Base-by-base conservation (phyloP, 1,140 invertebrate genomes). In the Euura lappo region DNA sequence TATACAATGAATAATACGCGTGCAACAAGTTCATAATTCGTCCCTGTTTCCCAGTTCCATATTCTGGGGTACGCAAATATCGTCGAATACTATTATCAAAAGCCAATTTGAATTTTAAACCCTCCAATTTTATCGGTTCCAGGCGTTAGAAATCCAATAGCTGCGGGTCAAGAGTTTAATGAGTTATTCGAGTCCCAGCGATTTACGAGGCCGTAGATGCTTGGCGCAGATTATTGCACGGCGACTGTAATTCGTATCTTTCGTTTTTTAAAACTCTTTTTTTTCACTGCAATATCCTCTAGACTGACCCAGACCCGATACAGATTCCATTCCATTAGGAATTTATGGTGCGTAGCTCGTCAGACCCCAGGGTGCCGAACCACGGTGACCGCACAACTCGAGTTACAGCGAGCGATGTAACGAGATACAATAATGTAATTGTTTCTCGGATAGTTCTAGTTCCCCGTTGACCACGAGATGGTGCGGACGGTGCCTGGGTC, bases 61-160 rank as follows among this genome's bases (percentile, higher is more conserved):
- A 28, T 28, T 28, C 28, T 28, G 28, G 28, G 28, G 28, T 28
- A 28, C 28, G 28, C 28, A 28, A 28, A 28, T 28, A 28, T 28
- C 28, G 28, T 28, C 28, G 28, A 28, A 28, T 28, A 28, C 28
- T 28, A 28, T 28, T 28, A 28, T 28, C 1, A 28, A 28, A 28
- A 28, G 28, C 28, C 28, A 28, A 28, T 28, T 28, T 28, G 28
- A 28, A 28, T 28, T 60, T 60, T n/a, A 6, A 60, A 6, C 8
- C 8, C 13, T 60, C 13, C 13, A 60, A 60, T 60, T 60, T 60
- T 60, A 60, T 11, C 13, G 51, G 51, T 60, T 8, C 6, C 51
- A n/a, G 51, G 13, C 51, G 51, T n/a, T 11, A 60, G 51, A 60
- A 60, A 60, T 60, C 51, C 51, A 60, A 60, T 60, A 60, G 51